Base-by-base conservation (phyloP, 2,888 invertebrate species). In the Dendrolimus pini region DNA sequence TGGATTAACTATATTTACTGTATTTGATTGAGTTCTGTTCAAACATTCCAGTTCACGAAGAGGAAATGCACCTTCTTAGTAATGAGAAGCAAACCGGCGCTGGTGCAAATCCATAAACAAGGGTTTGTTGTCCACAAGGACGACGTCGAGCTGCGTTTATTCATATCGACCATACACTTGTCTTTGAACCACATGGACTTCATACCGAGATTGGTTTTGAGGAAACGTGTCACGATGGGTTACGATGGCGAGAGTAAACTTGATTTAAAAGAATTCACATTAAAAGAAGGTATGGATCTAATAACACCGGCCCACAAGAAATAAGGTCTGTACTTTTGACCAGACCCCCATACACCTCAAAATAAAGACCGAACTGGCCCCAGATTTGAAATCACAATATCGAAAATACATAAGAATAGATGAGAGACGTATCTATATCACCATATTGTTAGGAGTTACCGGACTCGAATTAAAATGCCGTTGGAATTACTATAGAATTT, bases 1-100 rank as follows among this genome's bases (percentile, higher is more conserved):
- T 30, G 30, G 6, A 30, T 1, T 30, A 30, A 6, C 30, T 30
- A 30, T 30, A 30, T n/a, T n/a, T n/a, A n/a, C n/a, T 30, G 30
- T 30, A 30, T 6, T 30, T 6, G 30, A 30, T 30, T 2, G 18
- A 18, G 18, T 30, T 30, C 6, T 30, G 30, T 30, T 30, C 6
- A 30, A 30, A 30, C 3, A 30, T 73, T 73, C 9, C 73, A 89
- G 89, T 83, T 85, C 65, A 68, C 70, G 2, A 59, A 67, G 53
- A 60, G 74, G 7, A 74, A 78, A 62, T 89, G 89, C 70, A 85
- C 75, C 54, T 88, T 89, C 64, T 65, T 89, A 0, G 82, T 85
- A 0, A 65, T 82, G 1, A 68, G 82, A 3, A 64, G 72, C 47
- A 70, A 75, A 0, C 53, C 63, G 0, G 84, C 85, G 0, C 64